A percentile compares a stretch with the other conserved stretches of the same genome.
These are phyloP conservation scores for Laterallus jamaicensis DNA, from an alignment of 2,113 vertebrate genomes.

Conservation along the genomic window DNA sequence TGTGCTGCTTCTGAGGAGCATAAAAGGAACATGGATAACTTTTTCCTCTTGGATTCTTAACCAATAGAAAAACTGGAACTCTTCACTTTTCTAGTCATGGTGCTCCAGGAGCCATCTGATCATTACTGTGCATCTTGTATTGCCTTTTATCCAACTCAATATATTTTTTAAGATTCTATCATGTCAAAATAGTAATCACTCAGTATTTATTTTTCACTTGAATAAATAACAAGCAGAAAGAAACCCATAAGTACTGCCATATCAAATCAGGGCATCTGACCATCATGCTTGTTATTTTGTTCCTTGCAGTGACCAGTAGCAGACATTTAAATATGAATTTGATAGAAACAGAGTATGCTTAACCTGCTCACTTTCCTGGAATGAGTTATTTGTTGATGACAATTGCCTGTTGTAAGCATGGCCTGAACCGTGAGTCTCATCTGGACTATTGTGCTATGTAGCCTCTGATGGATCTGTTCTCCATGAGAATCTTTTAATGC, in stretches of 20 bases:
- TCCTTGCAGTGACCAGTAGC: neutral
- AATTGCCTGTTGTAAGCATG: neutral
- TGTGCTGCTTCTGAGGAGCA: neutral
- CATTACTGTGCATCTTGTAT: neutral
- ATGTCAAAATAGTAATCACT: neutral
- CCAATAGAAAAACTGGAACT: neutral
- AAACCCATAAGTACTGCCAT: neutral
- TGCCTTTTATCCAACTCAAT: neutral
- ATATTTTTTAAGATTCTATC: neutral
- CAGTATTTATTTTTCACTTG: neutral
- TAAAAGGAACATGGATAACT: neutral
- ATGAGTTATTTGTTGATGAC: neutral
- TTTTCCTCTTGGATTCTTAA: neutral
- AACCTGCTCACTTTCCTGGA: neutral
- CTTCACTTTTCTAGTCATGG: neutral
- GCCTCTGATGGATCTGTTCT: neutral
- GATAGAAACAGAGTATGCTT: neutral
- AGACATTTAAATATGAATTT: neutral
- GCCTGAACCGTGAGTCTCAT: neutral
- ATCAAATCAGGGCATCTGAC: neutral
- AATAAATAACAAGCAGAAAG: neutral
- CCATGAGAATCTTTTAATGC: neutral
- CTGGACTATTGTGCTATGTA: neutral
- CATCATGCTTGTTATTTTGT: neutral
- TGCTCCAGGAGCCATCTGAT: neutral